These are phyloP conservation scores for Agrypnus murinus DNA, from an alignment of 2,888 invertebrate genomes.

Conservation along the genomic window DNA sequence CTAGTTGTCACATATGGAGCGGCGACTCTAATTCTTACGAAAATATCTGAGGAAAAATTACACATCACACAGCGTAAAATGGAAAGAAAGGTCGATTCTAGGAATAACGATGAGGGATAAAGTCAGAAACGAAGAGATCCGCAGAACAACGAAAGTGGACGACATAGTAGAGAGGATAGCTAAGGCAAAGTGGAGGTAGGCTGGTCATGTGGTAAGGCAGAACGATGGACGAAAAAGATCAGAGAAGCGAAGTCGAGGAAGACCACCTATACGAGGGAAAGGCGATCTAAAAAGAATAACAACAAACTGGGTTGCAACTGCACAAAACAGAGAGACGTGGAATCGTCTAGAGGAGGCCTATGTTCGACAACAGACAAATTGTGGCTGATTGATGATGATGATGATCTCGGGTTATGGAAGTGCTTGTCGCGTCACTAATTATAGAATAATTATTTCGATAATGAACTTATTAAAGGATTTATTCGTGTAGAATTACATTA, in stretches of 20 bases:
- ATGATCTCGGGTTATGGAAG: too few species aligned
- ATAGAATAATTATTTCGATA: too few species aligned
- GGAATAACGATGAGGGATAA: conserved; percentile 20
- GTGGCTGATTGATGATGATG: too few species aligned
- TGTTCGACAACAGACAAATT: too few species aligned
- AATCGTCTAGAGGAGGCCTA: background rate
- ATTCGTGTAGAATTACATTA: too few species aligned
- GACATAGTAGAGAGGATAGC: conserved; percentile 1
- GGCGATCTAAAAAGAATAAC: background rate
- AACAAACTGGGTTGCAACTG: background rate
- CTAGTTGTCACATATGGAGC: background rate
- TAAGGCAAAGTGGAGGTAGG: background rate
- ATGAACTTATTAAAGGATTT: too few species aligned
- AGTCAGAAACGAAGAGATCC: conserved; percentile 32
- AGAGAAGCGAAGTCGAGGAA: background rate
- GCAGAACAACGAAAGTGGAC: conserved; percentile 1
- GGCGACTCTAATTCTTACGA: background rate
- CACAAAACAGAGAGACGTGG: conserved; percentile 5
- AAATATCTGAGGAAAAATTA: background rate
- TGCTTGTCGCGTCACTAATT: too few species aligned
- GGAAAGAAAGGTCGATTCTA: conserved; percentile 27
- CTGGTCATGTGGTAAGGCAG: background rate
- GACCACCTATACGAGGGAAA: background rate
- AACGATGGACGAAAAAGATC: background rate
- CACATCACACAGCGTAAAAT: background rate